phyloP scores from a whole-genome alignment of 2,113 vertebrate genomes.

The Cygnus atratus region DNA sequence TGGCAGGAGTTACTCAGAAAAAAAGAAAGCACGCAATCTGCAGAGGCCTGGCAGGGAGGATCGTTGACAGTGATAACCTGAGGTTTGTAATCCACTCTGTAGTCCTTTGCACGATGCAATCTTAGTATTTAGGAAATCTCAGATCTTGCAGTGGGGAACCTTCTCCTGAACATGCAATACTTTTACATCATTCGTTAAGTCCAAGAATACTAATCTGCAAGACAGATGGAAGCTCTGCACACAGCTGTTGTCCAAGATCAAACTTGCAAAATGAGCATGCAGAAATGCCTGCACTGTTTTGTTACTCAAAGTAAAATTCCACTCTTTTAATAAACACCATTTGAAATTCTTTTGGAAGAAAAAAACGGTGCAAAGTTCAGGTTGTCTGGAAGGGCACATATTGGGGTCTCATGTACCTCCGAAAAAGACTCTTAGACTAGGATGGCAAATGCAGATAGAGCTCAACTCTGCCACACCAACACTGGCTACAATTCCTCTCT shows the following conservation, averaged over 20 bases:
- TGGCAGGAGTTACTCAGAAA: background rate
- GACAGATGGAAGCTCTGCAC: background rate
- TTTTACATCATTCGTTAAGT: background rate
- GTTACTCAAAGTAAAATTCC: background rate
- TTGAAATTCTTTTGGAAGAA: background rate
- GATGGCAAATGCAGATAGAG: background rate
- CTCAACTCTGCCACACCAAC: background rate
- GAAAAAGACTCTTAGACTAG: background rate
- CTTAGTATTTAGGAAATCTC: background rate
- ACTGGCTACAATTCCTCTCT: background rate
- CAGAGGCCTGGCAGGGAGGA: background rate
- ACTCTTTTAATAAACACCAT: background rate
- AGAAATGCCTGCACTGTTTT: background rate
- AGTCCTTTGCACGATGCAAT: background rate
- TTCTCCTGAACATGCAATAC: rapidly evolving
- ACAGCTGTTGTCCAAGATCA: background rate
- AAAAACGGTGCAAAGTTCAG: background rate
- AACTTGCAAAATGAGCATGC: background rate
- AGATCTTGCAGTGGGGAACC: background rate
- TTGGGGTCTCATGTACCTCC: background rate
- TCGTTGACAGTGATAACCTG: background rate
- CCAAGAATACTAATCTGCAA: background rate
- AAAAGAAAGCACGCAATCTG: background rate
- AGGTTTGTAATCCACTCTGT: background rate
- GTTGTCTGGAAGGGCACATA: background rate